Percentiles rank a stretch among this genome's conserved stretches.
These are phyloP conservation scores for Larimichthys polyactis DNA, from an alignment of 2,113 vertebrate species.

Conservation along the genomic window DNA sequence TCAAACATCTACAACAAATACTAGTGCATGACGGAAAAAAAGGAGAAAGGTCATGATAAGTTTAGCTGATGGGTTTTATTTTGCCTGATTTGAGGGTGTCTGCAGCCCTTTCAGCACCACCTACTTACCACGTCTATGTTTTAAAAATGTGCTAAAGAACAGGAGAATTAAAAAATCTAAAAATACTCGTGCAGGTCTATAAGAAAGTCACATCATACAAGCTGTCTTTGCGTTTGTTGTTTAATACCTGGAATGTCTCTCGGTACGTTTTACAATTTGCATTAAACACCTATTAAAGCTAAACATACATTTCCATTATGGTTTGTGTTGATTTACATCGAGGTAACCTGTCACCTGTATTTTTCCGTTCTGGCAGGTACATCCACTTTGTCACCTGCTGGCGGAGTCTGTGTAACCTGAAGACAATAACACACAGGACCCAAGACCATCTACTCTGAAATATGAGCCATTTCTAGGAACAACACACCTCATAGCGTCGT, in stretches of 20 bases:
- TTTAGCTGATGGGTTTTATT: too few species aligned
- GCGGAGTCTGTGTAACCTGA: conserved; percentile 21
- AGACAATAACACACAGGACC: not conserved
- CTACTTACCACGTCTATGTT: too few species aligned
- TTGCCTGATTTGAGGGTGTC: too few species aligned
- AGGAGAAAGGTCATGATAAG: too few species aligned
- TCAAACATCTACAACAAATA: too few species aligned
- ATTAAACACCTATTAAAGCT: not conserved
- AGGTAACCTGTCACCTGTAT: not conserved
- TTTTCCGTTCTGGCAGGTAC: conserved; percentile 37
- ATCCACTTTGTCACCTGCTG: not conserved
- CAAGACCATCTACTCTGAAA: conserved; percentile 2
- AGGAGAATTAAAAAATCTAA: too few species aligned
- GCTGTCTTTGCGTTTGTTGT: too few species aligned
- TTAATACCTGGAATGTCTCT: not conserved
- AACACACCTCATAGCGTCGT: not conserved
- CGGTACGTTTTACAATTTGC: not conserved
- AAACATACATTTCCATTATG: not conserved
- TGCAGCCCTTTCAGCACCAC: too few species aligned
- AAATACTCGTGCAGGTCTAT: too few species aligned
- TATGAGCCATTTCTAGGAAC: conserved; percentile 7
- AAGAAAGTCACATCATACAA: too few species aligned
- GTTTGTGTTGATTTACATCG: not conserved
- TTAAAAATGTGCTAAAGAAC: too few species aligned
- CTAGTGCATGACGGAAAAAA: too few species aligned